These are phyloP conservation scores for Porites australiensis DNA, from an alignment of 64 coral and sea anemone species.

Conservation along the genomic window DNA sequence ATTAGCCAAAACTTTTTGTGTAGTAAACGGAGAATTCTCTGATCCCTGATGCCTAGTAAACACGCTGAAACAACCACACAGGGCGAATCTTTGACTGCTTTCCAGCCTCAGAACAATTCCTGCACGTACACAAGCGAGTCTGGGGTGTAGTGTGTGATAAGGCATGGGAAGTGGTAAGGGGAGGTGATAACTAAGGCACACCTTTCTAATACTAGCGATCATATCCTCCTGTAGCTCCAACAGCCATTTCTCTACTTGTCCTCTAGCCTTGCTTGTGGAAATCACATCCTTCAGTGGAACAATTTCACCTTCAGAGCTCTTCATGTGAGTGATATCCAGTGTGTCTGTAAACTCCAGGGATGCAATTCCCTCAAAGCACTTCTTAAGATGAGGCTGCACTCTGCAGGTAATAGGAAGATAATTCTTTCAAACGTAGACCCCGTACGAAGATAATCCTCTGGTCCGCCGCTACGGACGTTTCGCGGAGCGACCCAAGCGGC, in stretches of 20 bases:
- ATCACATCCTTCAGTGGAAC: conserved; percentile 90
- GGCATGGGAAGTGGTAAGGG: no score
- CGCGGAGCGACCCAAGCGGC: no score
- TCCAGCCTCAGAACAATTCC: no score
- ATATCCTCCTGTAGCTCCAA: conserved; percentile 96
- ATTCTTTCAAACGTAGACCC: neutral
- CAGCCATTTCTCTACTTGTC: conserved; percentile 99
- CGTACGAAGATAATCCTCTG: no score
- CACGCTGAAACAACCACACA: no score
- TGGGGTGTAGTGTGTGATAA: no score
- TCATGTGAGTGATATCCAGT: conserved; percentile 95
- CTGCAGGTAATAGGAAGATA: conserved; percentile 53
- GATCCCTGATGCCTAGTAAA: no score
- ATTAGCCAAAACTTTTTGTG: no score
- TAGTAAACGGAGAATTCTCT: no score
- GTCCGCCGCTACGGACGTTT: no score
- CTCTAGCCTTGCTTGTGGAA: conserved; percentile 95
- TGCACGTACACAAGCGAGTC: no score
- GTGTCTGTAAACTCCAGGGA: conserved; percentile 91
- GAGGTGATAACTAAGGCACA: neutral
- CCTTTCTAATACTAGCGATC: conserved; percentile 98
- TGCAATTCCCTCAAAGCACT: conserved; percentile 98
- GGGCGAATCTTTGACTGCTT: no score
- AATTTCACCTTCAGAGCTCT: conserved; percentile 99
- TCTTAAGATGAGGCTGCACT: conserved; percentile 98